A percentile compares a stretch with the other conserved stretches of the same genome.
Evolutionary conservation across 2,888 invertebrate genomes (phyloP).

Genomic region (Emmelina monodactyla): DNA sequence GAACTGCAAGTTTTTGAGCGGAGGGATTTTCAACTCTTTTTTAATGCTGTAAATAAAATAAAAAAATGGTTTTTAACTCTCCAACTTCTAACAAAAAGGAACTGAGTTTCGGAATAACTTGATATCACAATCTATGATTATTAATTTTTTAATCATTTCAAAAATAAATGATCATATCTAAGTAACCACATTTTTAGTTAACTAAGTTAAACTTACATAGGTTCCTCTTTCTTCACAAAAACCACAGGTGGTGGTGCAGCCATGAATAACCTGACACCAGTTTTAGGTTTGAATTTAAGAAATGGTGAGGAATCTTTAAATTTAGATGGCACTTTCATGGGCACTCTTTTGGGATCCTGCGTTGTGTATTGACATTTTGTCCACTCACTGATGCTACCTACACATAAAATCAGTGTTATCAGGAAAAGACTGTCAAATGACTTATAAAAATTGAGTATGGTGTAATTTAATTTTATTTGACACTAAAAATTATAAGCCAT

Average conservation of each 20-base stretch:
- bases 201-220: constrained; percentile 24
- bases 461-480: background rate
- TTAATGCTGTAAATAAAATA: constrained; percentile 58
- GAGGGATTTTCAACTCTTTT: constrained; percentile 70
- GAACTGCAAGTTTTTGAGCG: constrained; percentile 82
- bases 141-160: too few relatives aligned
- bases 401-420: background rate
- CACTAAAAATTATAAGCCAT: background rate
- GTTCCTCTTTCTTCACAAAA: constrained; percentile 60
- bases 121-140: too few relatives aligned
- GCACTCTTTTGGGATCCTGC: constrained; percentile 74
- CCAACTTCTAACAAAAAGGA: too few relatives aligned
- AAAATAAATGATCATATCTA: too few relatives aligned
- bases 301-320: constrained; percentile 67
- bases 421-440: background rate
- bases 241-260: constrained; percentile 29
- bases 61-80: too few relatives aligned
- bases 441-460: background rate
- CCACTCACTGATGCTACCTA: constrained; percentile 82
- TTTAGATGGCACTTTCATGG: constrained; percentile 73
- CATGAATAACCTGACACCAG: constrained; percentile 65
- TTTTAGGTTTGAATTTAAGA: constrained; percentile 67
- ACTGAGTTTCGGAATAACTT: too few relatives aligned
- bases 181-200: background rate
- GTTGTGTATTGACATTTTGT: constrained; percentile 81